Base-by-base conservation (phyloP, 2,888 invertebrate species). In the Drosophila koepferae region DNA sequence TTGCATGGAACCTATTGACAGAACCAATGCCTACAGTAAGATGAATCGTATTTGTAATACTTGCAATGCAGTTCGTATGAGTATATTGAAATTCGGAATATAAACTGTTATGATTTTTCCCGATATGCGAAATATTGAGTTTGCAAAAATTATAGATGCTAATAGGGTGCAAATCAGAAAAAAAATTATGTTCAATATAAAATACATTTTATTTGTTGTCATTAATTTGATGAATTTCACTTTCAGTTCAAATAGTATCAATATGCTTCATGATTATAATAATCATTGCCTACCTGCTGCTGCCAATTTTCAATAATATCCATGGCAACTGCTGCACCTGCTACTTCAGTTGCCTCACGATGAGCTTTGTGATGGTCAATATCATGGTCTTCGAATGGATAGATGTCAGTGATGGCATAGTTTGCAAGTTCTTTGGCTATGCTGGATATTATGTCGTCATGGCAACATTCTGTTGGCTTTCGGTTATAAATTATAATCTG, bases 401-500 rank as follows among this genome's bases (percentile, higher is more conserved):
- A 3, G 4, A 31, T 0, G 1, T 1, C 3, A 14, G 9, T 7
- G 7, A 55, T 2, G 9, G 3, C 2, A 0, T 2, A 7, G 16
- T 16, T 0, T 75, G 76, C 43, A 6, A 6, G 20, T 20, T 66
- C 6, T 9, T 71, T 6, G 77, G 90, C 16, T 89, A 80, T 62
- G n/a, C 60, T 23, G 81, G 84, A 55, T 95, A 96, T 92, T 96
- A 95, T 92, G 95, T 95, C 63, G 96, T 96, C 90, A 94, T 97
- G 92, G 95, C 95, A 23, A 96, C 96, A 78, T 97, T 97, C 94
- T 96, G 96, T 91, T 97, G 97, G 97, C 94, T 97, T 82, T 97
- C 96, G 90, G 95, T 97, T 16, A 97, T 97, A 95, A 97, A 97
- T 92, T 95, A 96, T 91, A 97, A 97, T 91, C 95, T 97, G 86